These are phyloP conservation scores for Austrofundulus limnaeus DNA, from an alignment of 2,113 vertebrate genomes.

Conservation along the genomic window DNA sequence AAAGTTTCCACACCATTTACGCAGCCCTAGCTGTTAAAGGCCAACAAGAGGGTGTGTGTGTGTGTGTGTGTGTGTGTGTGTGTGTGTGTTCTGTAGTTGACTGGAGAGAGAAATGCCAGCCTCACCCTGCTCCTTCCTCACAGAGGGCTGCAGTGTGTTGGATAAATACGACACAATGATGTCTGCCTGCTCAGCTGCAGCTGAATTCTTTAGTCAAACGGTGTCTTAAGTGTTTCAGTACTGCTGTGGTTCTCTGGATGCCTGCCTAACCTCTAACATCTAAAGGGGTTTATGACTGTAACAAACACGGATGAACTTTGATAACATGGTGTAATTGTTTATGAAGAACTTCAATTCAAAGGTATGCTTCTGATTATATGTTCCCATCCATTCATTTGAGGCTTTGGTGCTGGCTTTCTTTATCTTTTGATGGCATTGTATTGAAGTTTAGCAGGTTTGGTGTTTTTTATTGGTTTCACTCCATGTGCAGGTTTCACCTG, in stretches of 20 bases:
- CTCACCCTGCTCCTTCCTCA: constrained; percentile 57
- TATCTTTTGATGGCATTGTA: constrained; percentile 15
- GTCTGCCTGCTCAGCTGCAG: constrained; percentile 32
- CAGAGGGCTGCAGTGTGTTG: constrained; percentile 58
- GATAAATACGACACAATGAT: constrained; percentile 50
- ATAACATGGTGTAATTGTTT: constrained; percentile 29
- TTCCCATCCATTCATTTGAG: constrained; percentile 34
- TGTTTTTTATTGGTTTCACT: neutral
- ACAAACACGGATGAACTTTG: constrained; percentile 22
- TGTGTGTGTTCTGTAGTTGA: constrained; percentile 47
- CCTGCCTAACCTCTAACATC: constrained; percentile 16
- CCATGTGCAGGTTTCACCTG: constrained; percentile 1
- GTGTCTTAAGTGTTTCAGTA: neutral
- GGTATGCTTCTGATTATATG: constrained; percentile 49
- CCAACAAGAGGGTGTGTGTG: constrained; percentile 57
- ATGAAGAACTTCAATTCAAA: constrained; percentile 46
- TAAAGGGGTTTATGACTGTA: constrained; percentile 6
- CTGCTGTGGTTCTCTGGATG: constrained; percentile 11
- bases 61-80: constrained; percentile 58
- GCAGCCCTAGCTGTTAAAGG: constrained; percentile 37
- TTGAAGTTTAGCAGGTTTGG: constrained; percentile 11
- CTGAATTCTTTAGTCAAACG: constrained; percentile 32
- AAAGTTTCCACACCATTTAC: constrained; percentile 41
- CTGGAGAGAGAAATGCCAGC: constrained; percentile 54
- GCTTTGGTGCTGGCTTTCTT: constrained; percentile 8